A percentile compares a stretch with the other conserved stretches of the same genome.
Conservation (phyloP, 2,888 invertebrate species). For the Pelosia muscerda region DNA sequence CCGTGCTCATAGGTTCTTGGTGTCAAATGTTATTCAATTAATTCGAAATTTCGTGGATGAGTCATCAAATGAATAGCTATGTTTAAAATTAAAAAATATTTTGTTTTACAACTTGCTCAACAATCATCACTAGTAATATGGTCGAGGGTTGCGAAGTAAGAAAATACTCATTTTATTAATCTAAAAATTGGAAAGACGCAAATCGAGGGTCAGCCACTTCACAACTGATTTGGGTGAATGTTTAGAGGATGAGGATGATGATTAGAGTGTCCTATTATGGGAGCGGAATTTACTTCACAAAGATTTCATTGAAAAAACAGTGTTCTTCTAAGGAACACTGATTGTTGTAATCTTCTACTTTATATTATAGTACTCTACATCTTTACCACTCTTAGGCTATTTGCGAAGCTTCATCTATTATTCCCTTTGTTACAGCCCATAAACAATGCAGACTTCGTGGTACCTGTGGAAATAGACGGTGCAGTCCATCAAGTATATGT, state of each 20-base stretch:
- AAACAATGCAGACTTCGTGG: constrained; percentile 99
- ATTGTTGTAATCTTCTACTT: too few species aligned
- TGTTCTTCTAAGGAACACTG: not conserved
- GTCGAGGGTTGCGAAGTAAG: not conserved
- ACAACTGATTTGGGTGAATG: too few species aligned
- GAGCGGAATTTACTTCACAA: not conserved
- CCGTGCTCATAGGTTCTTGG: not conserved
- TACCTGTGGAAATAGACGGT: constrained; percentile 99
- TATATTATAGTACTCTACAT: too few species aligned
- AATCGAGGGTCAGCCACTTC: too few species aligned
- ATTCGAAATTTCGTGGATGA: not conserved
- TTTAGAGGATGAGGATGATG: too few species aligned
- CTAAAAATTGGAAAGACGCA: too few species aligned
- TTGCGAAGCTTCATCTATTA: not conserved
- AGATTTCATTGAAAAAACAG: too few species aligned
- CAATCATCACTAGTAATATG: not conserved
- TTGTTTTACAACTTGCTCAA: not conserved
- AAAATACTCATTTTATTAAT: not conserved
- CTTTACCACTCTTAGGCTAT: not conserved
- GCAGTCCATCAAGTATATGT: constrained; percentile 99
- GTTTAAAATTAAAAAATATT: not conserved
- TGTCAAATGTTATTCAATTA: not conserved
- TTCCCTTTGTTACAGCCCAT: constrained; percentile 92
- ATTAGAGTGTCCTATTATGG: not conserved
- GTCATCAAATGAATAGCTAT: not conserved